phyloP scores from a whole-genome alignment of 2,113 vertebrate species.

The Gallinago media region DNA sequence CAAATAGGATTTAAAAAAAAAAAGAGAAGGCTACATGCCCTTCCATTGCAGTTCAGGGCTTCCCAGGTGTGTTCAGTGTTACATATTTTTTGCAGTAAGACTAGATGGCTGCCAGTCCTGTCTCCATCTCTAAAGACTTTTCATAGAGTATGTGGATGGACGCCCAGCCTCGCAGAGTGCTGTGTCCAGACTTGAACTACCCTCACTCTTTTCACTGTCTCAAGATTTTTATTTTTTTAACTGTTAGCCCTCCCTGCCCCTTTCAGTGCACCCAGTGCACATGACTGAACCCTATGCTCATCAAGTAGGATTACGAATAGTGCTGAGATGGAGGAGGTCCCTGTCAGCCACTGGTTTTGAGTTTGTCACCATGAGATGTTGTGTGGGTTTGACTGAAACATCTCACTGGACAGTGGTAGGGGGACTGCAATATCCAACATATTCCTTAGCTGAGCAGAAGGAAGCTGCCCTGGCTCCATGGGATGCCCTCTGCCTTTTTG shows the following conservation, averaged over 20 bases:
- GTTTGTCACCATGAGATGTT: not conserved
- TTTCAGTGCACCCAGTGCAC: not conserved
- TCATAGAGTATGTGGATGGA: not conserved
- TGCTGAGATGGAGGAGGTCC: not conserved
- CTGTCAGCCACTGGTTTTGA: not conserved
- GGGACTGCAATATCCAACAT: accelerated
- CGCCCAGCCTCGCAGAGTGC: not conserved
- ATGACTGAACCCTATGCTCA: not conserved
- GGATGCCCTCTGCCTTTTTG: not conserved
- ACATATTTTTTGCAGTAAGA: not conserved
- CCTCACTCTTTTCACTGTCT: not conserved
- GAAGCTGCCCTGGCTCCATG: not conserved
- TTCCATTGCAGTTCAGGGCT: not conserved
- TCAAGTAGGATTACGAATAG: accelerated
- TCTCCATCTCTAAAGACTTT: not conserved
- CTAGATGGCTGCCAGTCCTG: not conserved
- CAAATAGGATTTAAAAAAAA: not conserved
- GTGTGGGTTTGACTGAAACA: not conserved
- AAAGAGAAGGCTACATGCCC: not conserved
- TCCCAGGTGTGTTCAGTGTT: not conserved
- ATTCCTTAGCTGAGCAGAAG: not conserved
- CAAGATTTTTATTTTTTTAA: not conserved
- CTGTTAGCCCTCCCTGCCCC: not conserved
- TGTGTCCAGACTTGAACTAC: not conserved
- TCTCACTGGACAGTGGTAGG: not conserved